phyloP scores from a whole-genome alignment of 2,888 invertebrate species.

The Drosophila colorata region DNA sequence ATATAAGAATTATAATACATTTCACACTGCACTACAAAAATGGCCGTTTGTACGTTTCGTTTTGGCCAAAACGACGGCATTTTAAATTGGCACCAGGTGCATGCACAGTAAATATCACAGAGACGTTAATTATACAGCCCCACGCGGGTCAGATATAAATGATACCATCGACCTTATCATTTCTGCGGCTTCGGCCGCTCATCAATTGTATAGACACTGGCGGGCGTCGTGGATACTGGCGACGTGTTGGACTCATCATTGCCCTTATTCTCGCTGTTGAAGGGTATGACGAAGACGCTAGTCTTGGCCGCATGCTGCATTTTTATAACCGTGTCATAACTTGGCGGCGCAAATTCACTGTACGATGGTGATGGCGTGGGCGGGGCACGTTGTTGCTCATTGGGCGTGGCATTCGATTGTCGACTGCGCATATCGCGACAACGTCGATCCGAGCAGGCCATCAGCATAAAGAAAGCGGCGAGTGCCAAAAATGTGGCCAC shows the following conservation, averaged over 20 bases:
- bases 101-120: constrained; percentile 71
- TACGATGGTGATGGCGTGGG: constrained; percentile 84
- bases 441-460: constrained; percentile 84
- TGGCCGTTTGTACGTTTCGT: constrained; percentile 12
- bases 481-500: constrained; percentile 84
- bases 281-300: constrained; percentile 83
- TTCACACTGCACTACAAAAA: constrained; percentile 54
- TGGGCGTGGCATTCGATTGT: constrained; percentile 45
- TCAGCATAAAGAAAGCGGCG: constrained; percentile 84
- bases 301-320: constrained; percentile 76
- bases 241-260: constrained; percentile 36
- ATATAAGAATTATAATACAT: constrained; percentile 47
- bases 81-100: constrained; percentile 29
- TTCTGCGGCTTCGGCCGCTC: constrained; percentile 75
- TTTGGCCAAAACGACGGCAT: constrained; percentile 26
- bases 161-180: constrained; percentile 18
- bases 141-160: not conserved
- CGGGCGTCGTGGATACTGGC: constrained; percentile 23
- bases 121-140: constrained; percentile 31
- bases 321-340: constrained; percentile 84
- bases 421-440: constrained; percentile 67
- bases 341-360: constrained; percentile 85
- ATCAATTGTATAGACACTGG: constrained; percentile 79
- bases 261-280: constrained; percentile 51
- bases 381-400: constrained; percentile 72